These are phyloP conservation scores for Cataglyphis hispanica DNA, from an alignment of 1,140 invertebrate species.

Conservation along the genomic window DNA sequence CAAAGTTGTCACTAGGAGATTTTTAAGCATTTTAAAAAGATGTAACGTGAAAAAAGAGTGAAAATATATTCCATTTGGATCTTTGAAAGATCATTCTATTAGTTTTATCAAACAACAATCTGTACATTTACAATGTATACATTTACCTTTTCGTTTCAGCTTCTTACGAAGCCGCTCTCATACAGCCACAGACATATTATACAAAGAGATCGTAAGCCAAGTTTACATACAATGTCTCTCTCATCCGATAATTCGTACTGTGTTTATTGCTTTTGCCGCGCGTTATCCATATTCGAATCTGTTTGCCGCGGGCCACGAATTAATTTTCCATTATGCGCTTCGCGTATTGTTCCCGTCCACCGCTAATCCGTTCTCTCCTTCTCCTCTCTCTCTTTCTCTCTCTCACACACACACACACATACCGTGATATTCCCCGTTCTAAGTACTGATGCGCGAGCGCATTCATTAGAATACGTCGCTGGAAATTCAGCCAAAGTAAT, in stretches of 20 bases:
- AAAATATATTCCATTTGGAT: neutral
- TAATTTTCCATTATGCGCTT: constrained; percentile 51
- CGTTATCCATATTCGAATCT: constrained; percentile 20
- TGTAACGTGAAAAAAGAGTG: too few relatives aligned
- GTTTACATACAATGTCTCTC: neutral
- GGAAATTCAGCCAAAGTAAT: constrained; percentile 43
- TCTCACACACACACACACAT: too few relatives aligned
- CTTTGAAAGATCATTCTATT: too few relatives aligned
- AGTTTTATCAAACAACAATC: neutral
- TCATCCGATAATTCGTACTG: constrained; percentile 1
- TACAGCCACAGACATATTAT: neutral
- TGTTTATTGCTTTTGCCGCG: constrained; percentile 18
- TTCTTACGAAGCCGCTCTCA: neutral
- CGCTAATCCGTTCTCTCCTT: constrained; percentile 8
- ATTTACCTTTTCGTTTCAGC: neutral
- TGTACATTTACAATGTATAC: neutral
- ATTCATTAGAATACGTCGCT: constrained; percentile 33
- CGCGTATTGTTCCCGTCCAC: constrained; percentile 3
- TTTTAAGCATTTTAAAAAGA: neutral
- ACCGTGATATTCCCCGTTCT: neutral
- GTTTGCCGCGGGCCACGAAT: constrained; percentile 25
- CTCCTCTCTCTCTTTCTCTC: too few relatives aligned
- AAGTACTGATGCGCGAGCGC: constrained; percentile 21
- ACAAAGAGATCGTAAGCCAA: neutral
- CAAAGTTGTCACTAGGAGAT: neutral